Evolutionary conservation across 2,113 vertebrate genomes (phyloP), one percentile per base, ranked within the genome.

Genomic region (Macrotus californicus): DNA sequence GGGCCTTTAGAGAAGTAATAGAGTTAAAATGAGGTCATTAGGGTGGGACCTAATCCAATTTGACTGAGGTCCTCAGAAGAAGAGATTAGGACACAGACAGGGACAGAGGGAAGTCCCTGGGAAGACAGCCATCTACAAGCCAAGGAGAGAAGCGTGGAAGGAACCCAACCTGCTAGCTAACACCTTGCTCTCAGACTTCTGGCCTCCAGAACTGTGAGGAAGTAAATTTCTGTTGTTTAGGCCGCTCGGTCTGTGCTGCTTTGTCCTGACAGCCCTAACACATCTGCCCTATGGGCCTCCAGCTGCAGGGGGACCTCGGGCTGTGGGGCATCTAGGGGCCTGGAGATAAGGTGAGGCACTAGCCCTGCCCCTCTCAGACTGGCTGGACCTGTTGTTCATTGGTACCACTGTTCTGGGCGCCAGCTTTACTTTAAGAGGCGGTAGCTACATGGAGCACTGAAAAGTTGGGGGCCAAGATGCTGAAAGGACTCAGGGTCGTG

Each of bases 261-360:
- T 11, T n/a, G 72, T n/a, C 2, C 15, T 22, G 31, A 59, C 69
- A 24, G 34, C 31, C 54, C 39, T 15, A 19, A 52, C 3, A 22
- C 6, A 9, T 36, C 12, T 66, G 77, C 36, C 34, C 19, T 12
- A 4, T 4, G 18, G 34, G 61, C 64, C 66, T 80, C 91, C 59
- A 26, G 5, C 4, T 5, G 50, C 0, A 9, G 43, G 0, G 41
- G n/a, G 61, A 56, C 31, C 73, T 59, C 1, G 6, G 66, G 15
- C 59, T 59, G 14, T 4, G 43, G 5, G 52, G n/a, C 86, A 54
- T 31, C 34, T 15, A 81, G 87, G 85, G 76, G 52, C 48, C 22
- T 34, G 70, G 76, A 72, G n/a, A n/a, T 2, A 5, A 59, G 3
- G 34, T 26, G 50, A 43, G 15, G n/a, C 36, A 31, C 39, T 3